These are phyloP conservation scores for Pristionchus entomophagus DNA, from an alignment of 2,888 invertebrate genomes.

Conservation along the genomic window DNA sequence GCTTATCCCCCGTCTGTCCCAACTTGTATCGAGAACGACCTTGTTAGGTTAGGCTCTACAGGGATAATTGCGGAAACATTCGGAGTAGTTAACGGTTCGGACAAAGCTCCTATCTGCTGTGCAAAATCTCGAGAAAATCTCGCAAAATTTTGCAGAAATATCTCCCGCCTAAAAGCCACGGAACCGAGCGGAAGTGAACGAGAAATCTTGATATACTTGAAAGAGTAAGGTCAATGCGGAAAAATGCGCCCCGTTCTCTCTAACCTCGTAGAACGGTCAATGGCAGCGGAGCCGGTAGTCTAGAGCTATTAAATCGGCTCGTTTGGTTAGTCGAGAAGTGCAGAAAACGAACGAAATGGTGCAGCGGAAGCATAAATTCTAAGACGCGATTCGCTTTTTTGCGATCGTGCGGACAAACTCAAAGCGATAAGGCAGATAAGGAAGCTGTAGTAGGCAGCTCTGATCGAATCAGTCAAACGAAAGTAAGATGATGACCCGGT, in stretches of 20 bases:
- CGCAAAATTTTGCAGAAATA: not conserved
- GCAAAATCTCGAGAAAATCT: not conserved
- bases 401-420: not conserved
- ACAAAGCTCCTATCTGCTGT: not conserved
- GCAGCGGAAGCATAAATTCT: not conserved
- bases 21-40: conserved; percentile 21
- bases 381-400: conserved; percentile 2
- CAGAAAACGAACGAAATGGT: not conserved
- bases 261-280: not conserved
- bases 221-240: conserved; percentile 19
- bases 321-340: not conserved
- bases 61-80: conserved; percentile 17
- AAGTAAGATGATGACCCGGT: no score
- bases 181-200: not conserved
- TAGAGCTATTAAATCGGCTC: not conserved
- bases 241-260: not conserved
- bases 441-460: not conserved
- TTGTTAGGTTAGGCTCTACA: conserved; percentile 23
- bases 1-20: not conserved
- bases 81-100: not conserved
- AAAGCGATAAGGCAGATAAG: conserved; percentile 3
- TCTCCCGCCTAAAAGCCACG: not conserved
- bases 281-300: not conserved
- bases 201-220: not conserved
- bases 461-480: conserved; percentile 12